Conservation (phyloP, 2,113 vertebrate species). For the Sterrhoptilus dennistouni region DNA sequence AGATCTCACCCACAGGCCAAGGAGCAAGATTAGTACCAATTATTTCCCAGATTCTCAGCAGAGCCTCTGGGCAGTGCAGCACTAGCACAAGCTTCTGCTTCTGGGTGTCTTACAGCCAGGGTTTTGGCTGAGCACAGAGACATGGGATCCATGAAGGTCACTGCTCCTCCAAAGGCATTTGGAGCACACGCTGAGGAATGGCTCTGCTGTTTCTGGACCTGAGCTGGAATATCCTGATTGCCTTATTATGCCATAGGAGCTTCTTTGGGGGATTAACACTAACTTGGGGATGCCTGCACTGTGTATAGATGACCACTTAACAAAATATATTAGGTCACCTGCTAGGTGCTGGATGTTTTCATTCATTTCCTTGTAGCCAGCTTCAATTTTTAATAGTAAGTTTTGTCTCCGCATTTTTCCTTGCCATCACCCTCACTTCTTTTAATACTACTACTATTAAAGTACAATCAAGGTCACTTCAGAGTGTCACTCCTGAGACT, state of each 20-base stretch:
- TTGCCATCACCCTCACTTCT: not conserved
- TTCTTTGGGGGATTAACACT: not conserved
- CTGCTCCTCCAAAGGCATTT: not conserved
- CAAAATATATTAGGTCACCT: not conserved
- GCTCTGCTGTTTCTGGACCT: not conserved
- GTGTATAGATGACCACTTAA: not conserved
- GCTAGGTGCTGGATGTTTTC: not conserved
- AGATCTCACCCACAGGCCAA: not conserved
- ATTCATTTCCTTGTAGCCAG: not conserved
- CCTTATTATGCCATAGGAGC: not conserved
- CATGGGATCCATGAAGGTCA: not conserved
- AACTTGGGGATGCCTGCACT: not conserved
- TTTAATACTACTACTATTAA: not conserved
- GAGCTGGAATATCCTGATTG: not conserved
- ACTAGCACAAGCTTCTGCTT: not conserved
- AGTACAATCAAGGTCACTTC: not conserved
- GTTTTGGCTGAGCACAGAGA: not conserved
- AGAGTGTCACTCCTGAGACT: not conserved
- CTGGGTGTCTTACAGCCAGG: not conserved
- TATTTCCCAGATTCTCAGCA: not conserved
- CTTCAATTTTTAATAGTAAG: not conserved
- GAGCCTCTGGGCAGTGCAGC: not conserved
- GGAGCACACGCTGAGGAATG: accelerated
- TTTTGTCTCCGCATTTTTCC: not conserved
- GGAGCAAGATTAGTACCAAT: not conserved